Base-by-base conservation (phyloP, 2,888 invertebrate species). In the Neocrepidodera transversa region DNA sequence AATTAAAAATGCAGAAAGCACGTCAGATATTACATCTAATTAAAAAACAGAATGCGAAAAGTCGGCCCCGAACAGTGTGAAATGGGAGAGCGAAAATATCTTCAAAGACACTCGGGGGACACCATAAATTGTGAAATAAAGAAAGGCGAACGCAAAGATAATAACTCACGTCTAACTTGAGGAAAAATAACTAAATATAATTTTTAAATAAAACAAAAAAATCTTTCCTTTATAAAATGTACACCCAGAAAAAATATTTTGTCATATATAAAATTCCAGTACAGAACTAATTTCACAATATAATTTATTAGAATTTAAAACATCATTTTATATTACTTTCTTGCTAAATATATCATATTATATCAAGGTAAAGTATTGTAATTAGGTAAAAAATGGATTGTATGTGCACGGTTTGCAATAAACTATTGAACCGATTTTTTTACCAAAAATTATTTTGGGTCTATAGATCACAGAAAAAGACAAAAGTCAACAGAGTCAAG, bases 1-100 rank as follows among this genome's bases (percentile, higher is more conserved):
- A 70, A 71, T 72, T 72, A 71, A 71, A 71, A 72, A 71, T 71
- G 70, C 71, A 71, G 64, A 66, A 69, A 69, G 68, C 65, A 64
- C 59, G 68, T 65, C 67, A 65, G 68, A 71, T 69, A 69, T 72
- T 70, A 70, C 58, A 70, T 73, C 70, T 70, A 71, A 73, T 73
- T 71, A 72, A 70, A 71, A 73, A 68, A 64, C 63, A 66, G 64
- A 62, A 64, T 60, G 69, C 66, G 60, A 49, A 54, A n/a, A n/a
- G n/a, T 59, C 60, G 55, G 56, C 32, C 57, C 54, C 58, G 64
- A 62, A 66, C 38, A 65, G 69, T 64, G 69, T 65, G 69, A 70
- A 68, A 69, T 64, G 65, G 61, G 67, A 69, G 70, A 70, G 65
- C 68, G 62, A 64, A 66, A 69, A 69, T 67, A 69, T 72, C 73